Base-by-base conservation (phyloP, 2,888 invertebrate species). In the Rosalia funebris region DNA sequence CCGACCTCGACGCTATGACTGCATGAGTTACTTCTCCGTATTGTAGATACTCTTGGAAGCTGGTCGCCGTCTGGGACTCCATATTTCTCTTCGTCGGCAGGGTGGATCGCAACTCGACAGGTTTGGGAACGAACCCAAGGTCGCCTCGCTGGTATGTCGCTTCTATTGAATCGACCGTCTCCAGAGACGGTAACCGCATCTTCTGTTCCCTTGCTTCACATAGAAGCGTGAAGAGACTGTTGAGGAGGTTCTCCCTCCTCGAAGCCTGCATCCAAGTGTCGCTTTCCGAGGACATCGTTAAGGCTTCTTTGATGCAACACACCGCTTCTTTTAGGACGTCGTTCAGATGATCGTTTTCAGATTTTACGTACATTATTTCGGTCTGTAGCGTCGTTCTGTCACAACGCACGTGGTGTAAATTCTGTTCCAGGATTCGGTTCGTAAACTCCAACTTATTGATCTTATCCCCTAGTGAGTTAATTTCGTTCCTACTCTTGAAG, bases 81-180 rank as follows among this genome's bases (percentile, higher is more conserved):
- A 73, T 72, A 32, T 76, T 57, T 50, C 74, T 65, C 17, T 60
- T 69, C 3, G 74, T 71, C 2, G 82, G 80, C 4, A 77, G 68
- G 20, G 46, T 61, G 0, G 77, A 71, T 44, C 78, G 63, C 15
- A 72, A 37, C 20, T 77, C 73, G 0, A 78, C 73, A 4, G 79
- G 77, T 71, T 86, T 87, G 0, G 88, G 89, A 62, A 89, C 81
- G 66, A 90, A 88, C 5, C 90, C 90, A 59, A 89, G 84, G 75
- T 88, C 88, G 9, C 90, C 90, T 65, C 86, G 85, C 46, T 83
- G 81, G 68, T 90, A 90, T 15, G 87, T 81, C 10, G 71, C 73
- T 10, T 74, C 71, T 1, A 71, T 59, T 0, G 78, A 75, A 9
- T 71, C 69, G n/a, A 81, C 67, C 1, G 80, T 76, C 16, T 75